Evolutionary conservation across 2,113 vertebrate genomes (phyloP), one percentile per base, ranked within the genome.

Genomic region (Caranx melampygus): DNA sequence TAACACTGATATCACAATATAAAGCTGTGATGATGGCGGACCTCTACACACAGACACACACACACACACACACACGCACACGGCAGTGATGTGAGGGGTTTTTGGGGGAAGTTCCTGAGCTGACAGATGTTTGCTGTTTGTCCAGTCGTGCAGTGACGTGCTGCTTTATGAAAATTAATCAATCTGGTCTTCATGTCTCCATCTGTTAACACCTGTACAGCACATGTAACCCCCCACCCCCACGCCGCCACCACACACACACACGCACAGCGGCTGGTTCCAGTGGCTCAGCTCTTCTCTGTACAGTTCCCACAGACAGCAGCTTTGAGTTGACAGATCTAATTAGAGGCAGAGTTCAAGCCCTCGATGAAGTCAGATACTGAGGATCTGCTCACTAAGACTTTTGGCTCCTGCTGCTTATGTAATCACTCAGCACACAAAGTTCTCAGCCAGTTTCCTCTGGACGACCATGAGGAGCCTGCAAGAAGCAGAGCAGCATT

Each of bases 251-350:
- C 26, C 26, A 26, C 26, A 26, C 26, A 26, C 26, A 26, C 26
- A 26, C 26, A 26, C 26, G 1, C 26, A 26, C 26, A 26, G 1
- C 26, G 26, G 49, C 60, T 65, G 64, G 75, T 85, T 81, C 73
- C 81, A 83, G 74, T 61, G 63, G 68, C 75, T 86, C 79, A 82
- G 81, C 83, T 70, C 35, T 77, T 87, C 79, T 85, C 65, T 40
- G 37, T 54, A 54, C 75, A 20, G 73, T 91, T 91, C 89, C 89
- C 89, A 91, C 89, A 91, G 67, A 76, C 71, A 37, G 42, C 65
- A 74, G 82, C 83, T 90, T 90, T 86, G 75, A 79, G 75, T 81
- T 89, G 92, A 92, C 91, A 84, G 89, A 88, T 89, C 83, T 79
- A 88, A 92, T 93, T 89, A 91, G 83, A 92, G 72, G 82, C 82